Conservation (phyloP, 2,888 invertebrate genomes). For the Protonemura montana region DNA sequence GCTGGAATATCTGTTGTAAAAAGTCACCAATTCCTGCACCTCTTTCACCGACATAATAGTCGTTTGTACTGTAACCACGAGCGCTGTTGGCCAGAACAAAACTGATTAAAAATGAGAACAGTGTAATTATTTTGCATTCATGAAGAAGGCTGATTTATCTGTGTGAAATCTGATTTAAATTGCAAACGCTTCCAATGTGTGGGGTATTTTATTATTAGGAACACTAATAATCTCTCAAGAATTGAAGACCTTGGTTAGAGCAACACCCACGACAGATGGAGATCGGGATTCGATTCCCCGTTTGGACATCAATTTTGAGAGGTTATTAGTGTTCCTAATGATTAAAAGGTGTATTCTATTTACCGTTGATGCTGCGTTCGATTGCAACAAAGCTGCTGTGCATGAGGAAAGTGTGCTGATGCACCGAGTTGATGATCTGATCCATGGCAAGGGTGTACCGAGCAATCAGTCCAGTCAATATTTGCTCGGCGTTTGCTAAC, state of each 20-base stretch:
- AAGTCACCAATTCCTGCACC: slow-evolving; percentile 45
- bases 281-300: too few relatives aligned
- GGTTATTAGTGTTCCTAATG: too few relatives aligned
- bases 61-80: slow-evolving; percentile 26
- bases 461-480: not conserved
- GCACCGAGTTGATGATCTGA: slow-evolving; percentile 14
- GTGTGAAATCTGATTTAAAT: too few relatives aligned
- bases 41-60: slow-evolving; percentile 47
- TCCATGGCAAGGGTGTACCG: not conserved
- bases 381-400: slow-evolving; percentile 42
- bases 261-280: too few relatives aligned
- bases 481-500: slow-evolving; percentile 20
- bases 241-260: too few relatives aligned
- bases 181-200: too few relatives aligned
- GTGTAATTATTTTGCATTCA: too few relatives aligned
- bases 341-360: too few relatives aligned
- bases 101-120: not conserved
- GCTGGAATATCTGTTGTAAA: slow-evolving; percentile 53
- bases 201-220: too few relatives aligned
- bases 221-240: too few relatives aligned
- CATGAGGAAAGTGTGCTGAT: slow-evolving; percentile 41
- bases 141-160: too few relatives aligned
- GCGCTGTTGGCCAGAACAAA: not conserved
- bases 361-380: slow-evolving; percentile 33
- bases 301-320: too few relatives aligned